A percentile compares a stretch with the other conserved stretches of the same genome.
Conservation (phyloP, 2,888 invertebrate species). For the Parascotia fuliginaria region DNA sequence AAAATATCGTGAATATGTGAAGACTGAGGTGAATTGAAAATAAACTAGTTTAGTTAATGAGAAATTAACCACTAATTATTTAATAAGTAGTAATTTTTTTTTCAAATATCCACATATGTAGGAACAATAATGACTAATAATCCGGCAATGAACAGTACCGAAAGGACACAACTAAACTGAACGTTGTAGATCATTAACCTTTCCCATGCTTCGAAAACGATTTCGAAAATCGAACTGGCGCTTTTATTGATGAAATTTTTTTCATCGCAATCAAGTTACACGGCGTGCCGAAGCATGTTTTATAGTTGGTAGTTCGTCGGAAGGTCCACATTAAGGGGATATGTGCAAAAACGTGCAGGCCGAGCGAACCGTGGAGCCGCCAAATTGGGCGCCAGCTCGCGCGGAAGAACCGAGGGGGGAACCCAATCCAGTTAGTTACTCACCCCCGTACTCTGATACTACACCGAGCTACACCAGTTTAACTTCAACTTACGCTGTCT, state of each 20-base stretch:
- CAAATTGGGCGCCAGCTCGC: conserved; percentile 70
- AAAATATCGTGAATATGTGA: too few relatives aligned
- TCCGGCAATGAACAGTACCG: conserved; percentile 37
- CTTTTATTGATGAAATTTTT: conserved; percentile 51
- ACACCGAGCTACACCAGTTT: conserved; percentile 47
- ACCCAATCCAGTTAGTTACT: conserved; percentile 61
- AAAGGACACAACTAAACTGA: conserved; percentile 34
- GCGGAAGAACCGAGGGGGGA: conserved; percentile 59
- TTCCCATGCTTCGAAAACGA: conserved; percentile 28
- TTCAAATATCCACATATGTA: too few relatives aligned
- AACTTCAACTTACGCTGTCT: conserved; percentile 44
- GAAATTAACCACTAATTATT: too few relatives aligned
- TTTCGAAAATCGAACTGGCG: conserved; percentile 42
- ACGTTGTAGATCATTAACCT: conserved; percentile 47
- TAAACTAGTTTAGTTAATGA: too few relatives aligned
- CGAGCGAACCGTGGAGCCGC: conserved; percentile 55
- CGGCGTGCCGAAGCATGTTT: conserved; percentile 43
- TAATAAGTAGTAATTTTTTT: too few relatives aligned
- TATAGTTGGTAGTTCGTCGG: conserved; percentile 43
- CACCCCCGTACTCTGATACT: conserved; percentile 43
- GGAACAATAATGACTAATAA: too few relatives aligned
- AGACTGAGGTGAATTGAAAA: too few relatives aligned
- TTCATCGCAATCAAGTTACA: conserved; percentile 45
- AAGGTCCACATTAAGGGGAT: conserved; percentile 59
- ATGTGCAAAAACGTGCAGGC: conserved; percentile 69